Evolutionary conservation across 2,888 invertebrate genomes (phyloP).

Genomic region (Lithophane socia): DNA sequence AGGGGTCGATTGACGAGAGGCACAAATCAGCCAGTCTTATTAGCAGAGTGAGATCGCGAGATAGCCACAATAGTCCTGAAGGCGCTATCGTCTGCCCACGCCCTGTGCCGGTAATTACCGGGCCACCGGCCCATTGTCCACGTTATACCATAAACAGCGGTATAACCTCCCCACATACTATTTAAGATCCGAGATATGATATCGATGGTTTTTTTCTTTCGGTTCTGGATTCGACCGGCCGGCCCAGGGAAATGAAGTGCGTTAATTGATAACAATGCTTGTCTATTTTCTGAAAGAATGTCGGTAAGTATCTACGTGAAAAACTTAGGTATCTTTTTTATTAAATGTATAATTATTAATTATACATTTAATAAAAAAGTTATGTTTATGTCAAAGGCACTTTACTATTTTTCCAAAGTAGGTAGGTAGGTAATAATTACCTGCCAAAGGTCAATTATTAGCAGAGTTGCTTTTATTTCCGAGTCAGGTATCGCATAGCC

Average conservation of each 20-base stretch:
- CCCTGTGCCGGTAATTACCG: slow-evolving; percentile 67
- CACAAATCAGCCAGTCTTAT: slow-evolving; percentile 76
- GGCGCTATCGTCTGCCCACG: slow-evolving; percentile 63
- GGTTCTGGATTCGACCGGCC: background rate
- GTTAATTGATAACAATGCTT: background rate
- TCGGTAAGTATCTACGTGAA: background rate
- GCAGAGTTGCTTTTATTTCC: slow-evolving; percentile 5
- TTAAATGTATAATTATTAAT: too few relatives aligned
- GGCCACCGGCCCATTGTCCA: slow-evolving; percentile 70
- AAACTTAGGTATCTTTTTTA: background rate
- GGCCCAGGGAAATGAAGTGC: background rate
- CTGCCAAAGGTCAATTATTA: background rate
- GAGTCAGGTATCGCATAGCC: slow-evolving; percentile 5
- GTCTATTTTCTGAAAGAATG: background rate
- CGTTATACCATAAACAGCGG: slow-evolving; percentile 68
- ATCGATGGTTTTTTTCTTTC: slow-evolving; percentile 41
- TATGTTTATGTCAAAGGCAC: background rate
- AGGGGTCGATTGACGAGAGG: slow-evolving; percentile 39
- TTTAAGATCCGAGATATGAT: slow-evolving; percentile 66
- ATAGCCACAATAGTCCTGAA: slow-evolving; percentile 72
- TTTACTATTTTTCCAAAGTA: background rate
- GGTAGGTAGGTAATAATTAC: background rate
- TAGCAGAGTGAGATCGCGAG: slow-evolving; percentile 76
- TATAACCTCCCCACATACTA: slow-evolving; percentile 53
- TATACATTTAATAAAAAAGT: background rate